These are phyloP conservation scores for Idris sp. DNA, from an alignment of 1,140 invertebrate species.

Conservation along the genomic window DNA sequence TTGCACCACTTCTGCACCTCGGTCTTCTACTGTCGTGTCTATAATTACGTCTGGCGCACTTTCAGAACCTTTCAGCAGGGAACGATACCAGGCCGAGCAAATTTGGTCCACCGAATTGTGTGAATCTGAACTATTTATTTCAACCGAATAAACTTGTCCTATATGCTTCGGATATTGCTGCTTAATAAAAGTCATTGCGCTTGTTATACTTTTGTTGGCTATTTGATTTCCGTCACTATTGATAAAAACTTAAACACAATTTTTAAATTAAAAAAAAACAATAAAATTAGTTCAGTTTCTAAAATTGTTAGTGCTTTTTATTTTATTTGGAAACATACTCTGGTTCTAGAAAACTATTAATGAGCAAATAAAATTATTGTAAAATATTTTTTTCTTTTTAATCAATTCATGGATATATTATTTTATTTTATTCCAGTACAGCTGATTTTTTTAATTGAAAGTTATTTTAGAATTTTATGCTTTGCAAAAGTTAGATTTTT, in stretches of 20 bases:
- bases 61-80: slow-evolving; percentile 66
- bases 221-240: slow-evolving; percentile 67
- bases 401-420: no score
- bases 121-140: slow-evolving; percentile 66
- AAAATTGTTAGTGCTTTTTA: no score
- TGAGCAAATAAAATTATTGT: no score
- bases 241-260: slow-evolving; percentile 70
- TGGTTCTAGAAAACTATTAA: no score
- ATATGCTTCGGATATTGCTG: slow-evolving; percentile 65
- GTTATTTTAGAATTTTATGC: no score
- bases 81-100: slow-evolving; percentile 67
- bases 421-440: no score
- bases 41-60: slow-evolving; percentile 87
- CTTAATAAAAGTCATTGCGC: slow-evolving; percentile 64
- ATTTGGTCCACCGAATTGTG: slow-evolving; percentile 63
- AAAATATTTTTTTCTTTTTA: no score
- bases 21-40: slow-evolving; percentile 87
- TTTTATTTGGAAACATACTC: no score
- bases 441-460: no score
- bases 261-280: slow-evolving; percentile 2
- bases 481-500: no score
- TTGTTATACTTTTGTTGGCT: slow-evolving; percentile 69
- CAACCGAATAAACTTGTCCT: slow-evolving; percentile 64
- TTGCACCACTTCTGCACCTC: slow-evolving; percentile 89
- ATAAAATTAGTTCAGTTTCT: no score